Evolutionary conservation across 2,797 vertebrate species (phyloP), one percentile per base, ranked within the genome.

Genomic region (Thaleichthys pacificus): DNA sequence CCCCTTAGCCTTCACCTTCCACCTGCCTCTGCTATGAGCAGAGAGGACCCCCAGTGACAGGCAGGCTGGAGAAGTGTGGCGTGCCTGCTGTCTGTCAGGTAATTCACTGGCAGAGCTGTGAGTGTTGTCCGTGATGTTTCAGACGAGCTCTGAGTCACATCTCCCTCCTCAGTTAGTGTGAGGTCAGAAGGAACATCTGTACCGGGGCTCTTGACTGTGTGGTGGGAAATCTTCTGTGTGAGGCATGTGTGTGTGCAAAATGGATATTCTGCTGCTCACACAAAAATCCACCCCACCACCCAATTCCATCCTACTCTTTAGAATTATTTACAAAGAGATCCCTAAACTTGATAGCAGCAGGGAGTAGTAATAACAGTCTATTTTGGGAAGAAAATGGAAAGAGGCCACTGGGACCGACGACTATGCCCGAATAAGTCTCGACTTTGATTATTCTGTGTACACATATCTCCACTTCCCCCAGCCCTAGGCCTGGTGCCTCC

Each of bases 401-500:
- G 66, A 56, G 28, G 56, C 71, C 62, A 38, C 58, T 14, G 22
- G 32, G 32, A 62, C 64, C 60, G 47, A 62, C 61, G 61, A 73
- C 71, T 57, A 66, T 66, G 56, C 61, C 65, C 56, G 32, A 68
- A 70, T 68, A 68, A 63, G 38, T 70, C 73, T 61, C 57, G 11
- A n/a, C 56, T 35, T 70, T 54, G 70, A 28, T 67, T 14, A 66
- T 73, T 76, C 71, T 72, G 42, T 76, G 66, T 51, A 74, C 68
- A 74, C 49, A 15, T 15, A n/a, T 63, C 12, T 47, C 26, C 1
- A 11, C 57, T 21, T 14, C 56, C 62, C 17, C 7, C 64, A 62
- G 62, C 22, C 57, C 51, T 15, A 19, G 30, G 64, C 60, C n/a
- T 7, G 0, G 32, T 35, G 32, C 32, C 32, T 35, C 32, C 32